Base-by-base conservation (phyloP, 2,888 invertebrate species). In the Leptura quadrifasciata region DNA sequence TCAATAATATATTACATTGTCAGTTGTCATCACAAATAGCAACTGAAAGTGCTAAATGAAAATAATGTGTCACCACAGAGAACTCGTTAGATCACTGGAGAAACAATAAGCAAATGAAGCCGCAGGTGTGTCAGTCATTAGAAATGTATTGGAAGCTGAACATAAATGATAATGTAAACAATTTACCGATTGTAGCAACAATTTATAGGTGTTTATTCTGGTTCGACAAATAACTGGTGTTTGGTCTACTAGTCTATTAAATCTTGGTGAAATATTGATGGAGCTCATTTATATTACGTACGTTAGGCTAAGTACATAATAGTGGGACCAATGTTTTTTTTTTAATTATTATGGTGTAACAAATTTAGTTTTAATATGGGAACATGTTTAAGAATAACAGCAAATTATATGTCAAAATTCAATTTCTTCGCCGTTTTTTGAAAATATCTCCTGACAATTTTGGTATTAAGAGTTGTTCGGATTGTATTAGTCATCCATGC, bases 61-160 rank as follows among this genome's bases (percentile, higher is more conserved):
- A 35, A 18, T 63, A 15, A 47, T 21, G 35, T 35, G 18, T 15
- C 20, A n/a, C 20, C 31, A 21, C 2, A 47, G 52, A 65, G 47
- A 47, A 55, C 20, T 18, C 10, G 21, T 24, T 47, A 35, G 17
- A 64, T 64, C 18, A 20, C 15, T 20, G 18, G 64, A 52, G 17
- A n/a, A 35, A 75, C 57, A 65, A 64, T 65, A 71, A 55, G 54
- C 67, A 72, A 72, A 72, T 72, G 75, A 71, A 58, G 61, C 21
- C 72, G 69, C 74, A 74, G 74, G 74, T 74, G 74, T 74, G 24
- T 64, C 39, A 64, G 63, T 68, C 74, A 70, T 63, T 69, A 69
- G 55, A 52, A 54, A 31, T 61, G 64, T 74, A 64, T 74, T 74
- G 74, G 68, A 70, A 31, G 31, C 68, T 63, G 31, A 39, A 39